A percentile compares a stretch with the other conserved stretches of the same genome.
Conservation (phyloP, 2,113 vertebrate genomes). For the Pristiophorus japonicus region DNA sequence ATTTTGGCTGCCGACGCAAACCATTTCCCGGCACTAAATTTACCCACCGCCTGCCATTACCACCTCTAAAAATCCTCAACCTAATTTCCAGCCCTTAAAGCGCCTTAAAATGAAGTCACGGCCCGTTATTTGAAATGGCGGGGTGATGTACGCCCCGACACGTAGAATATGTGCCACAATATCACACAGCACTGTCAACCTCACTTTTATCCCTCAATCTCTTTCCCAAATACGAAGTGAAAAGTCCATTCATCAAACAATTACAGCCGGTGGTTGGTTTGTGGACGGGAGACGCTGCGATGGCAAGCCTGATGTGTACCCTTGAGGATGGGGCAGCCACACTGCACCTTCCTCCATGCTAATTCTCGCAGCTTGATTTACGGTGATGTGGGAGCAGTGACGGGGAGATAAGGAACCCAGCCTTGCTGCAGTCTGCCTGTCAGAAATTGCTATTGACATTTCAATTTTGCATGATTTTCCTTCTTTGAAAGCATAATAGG, state of each 20-base stretch:
- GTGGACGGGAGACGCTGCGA: constrained; percentile 57
- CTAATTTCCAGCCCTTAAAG: too few relatives aligned
- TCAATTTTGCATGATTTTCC: constrained; percentile 68
- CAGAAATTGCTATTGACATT: constrained; percentile 88
- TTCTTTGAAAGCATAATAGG: constrained; percentile 70
- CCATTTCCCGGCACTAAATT: too few relatives aligned
- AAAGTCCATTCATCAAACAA: constrained; percentile 67
- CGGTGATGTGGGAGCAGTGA: constrained; percentile 56
- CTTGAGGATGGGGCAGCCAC: constrained; percentile 45
- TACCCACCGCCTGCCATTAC: too few relatives aligned
- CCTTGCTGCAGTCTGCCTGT: constrained; percentile 62
- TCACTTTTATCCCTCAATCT: constrained; percentile 28
- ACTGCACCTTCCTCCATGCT: constrained; percentile 42
- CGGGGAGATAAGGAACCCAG: constrained; percentile 46
- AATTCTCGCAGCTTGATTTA: constrained; percentile 52
- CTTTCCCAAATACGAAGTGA: constrained; percentile 43
- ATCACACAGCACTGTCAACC: background rate
- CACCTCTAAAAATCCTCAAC: too few relatives aligned
- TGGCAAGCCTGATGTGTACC: constrained; percentile 47
- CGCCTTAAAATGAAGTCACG: too few relatives aligned
- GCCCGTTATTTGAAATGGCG: background rate
- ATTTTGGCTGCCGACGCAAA: too few relatives aligned
- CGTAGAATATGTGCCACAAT: background rate
- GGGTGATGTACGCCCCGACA: background rate
- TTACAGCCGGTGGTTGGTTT: constrained; percentile 60